Base-by-base conservation (phyloP, 2,888 invertebrate species). In the Parelbella ahira region DNA sequence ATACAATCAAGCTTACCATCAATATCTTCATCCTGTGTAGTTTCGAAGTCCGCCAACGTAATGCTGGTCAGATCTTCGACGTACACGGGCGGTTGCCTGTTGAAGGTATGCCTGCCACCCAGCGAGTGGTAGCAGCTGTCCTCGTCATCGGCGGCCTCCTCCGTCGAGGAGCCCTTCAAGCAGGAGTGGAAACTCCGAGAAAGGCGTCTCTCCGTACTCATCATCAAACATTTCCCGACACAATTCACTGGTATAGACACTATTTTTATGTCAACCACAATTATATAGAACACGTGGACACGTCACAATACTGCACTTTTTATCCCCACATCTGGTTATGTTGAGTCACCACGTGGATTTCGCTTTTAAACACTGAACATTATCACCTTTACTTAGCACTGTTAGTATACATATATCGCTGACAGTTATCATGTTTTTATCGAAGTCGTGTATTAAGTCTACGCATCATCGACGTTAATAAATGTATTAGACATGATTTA, bases 141-240 rank as follows among this genome's bases (percentile, higher is more conserved):
- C 46, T 86, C 88, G 4, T 83, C 83, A 55, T 87, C 87, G 12
- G 78, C 81, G 21, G 79, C 88, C 62, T 87, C 88, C 69, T 88
- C 88, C 51, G 88, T 87, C 47, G 88, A 86, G 46, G 89, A 88
- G 20, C 91, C 91, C 56, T 91, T 90, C 56, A 92, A 83, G 62
- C 92, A 92, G 47, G 91, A 91, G 78, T 91, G 91, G 70, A 92
- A 91, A 65, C 91, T 91, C 68, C 91, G 88, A 32, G 91, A 91
- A 51, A 91, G 86, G 46, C 91, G 88, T 50, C 90, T 79, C 64
- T 89, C 88, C 65, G 88, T 86, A 57, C 88, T 88, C 88, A 88
- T 88, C 57, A 55, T 83, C 72, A 73, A 63, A 68, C 86, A 86
- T 84, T 66, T 81, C 84, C 74, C 60, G 51, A 58, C 51, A 57